Base-by-base conservation (phyloP, 2,797 vertebrate genomes). In the Synanceia verrucosa region DNA sequence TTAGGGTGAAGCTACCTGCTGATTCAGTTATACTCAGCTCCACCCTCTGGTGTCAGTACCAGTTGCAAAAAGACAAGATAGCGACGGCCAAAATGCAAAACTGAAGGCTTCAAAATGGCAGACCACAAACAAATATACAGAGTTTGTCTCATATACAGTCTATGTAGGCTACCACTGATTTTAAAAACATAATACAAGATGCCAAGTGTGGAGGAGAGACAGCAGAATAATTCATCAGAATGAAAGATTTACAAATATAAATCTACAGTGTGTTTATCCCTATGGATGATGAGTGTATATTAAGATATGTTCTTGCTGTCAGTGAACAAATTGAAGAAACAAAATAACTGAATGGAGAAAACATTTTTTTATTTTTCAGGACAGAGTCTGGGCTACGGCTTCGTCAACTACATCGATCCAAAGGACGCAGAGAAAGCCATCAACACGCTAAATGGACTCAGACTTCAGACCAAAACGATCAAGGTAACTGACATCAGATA, bases 401-500 rank as follows among this genome's bases (percentile, higher is more conserved):
- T 99, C 92, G 98, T 99, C 91, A 99, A 99, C 94, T 99, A 99
- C 52, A 95, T 97, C 81, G 98, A 99, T 68, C 96, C 97, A 68
- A 99, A 99, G 94, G 97, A 99, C 89, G 98, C 98, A 12, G 98
- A 99, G 89, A 99, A 99, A 93, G 98, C 98, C 86, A 98, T 99
- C 93, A 99, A 97, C 92, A 99, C 98, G 10, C 94, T 99, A 93
- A 99, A 98, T 84, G 98, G 97, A 93, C 93, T 99, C 90, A 95
- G 98, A 95, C 97, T 99, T 92, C 98, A 99, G 92, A 99, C 98
- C 87, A 99, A 99, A 95, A 99, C 98, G 72, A 99, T 99, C 91
- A 99, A 99, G 95, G 98, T 99, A 96, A 91, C 21, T 4, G 12
- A 66, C 39, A 26, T 28, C 4, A 0, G 7, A 28, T 18, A 28